A percentile compares a stretch with the other conserved stretches of the same genome.
Evolutionary conservation across 2,888 invertebrate species (phyloP).

Genomic region (Drosophila vallismaia): DNA sequence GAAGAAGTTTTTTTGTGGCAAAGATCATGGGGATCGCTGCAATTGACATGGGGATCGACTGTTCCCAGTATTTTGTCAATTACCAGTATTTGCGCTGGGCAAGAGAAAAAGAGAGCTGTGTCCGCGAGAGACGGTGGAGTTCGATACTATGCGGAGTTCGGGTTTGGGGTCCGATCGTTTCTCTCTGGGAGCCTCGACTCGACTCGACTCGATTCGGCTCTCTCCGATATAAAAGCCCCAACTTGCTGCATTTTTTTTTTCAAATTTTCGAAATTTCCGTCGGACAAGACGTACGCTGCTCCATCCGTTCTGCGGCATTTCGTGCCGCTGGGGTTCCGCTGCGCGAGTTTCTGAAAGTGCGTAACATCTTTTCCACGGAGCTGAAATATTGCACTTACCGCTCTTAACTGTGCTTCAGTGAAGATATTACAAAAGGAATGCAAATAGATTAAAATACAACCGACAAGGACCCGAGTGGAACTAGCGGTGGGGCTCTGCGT

Average conservation of each 20-base stretch:
- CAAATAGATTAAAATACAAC: neutral
- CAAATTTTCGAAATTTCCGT: neutral
- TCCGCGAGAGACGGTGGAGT: conserved; percentile 38
- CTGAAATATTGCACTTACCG: neutral
- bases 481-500: conserved; percentile 3
- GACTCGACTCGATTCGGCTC: neutral
- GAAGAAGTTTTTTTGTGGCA: conserved; percentile 38
- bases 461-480: neutral
- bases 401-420: neutral
- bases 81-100: conserved; percentile 51
- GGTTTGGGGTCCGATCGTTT: conserved; percentile 39
- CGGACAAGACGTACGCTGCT: neutral
- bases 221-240: conserved; percentile 7
- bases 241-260: conserved; percentile 2
- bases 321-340: neutral
- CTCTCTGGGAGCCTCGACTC: conserved; percentile 11
- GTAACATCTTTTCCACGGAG: neutral
- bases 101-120: neutral
- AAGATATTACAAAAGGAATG: neutral
- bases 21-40: conserved; percentile 59
- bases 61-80: conserved; percentile 46
- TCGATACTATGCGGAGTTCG: conserved; percentile 48
- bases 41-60: conserved; percentile 48
- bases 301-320: conserved; percentile 1
- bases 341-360: neutral